Base-by-base conservation (phyloP, 2,113 vertebrate species). In the Empidonax alnorum region DNA sequence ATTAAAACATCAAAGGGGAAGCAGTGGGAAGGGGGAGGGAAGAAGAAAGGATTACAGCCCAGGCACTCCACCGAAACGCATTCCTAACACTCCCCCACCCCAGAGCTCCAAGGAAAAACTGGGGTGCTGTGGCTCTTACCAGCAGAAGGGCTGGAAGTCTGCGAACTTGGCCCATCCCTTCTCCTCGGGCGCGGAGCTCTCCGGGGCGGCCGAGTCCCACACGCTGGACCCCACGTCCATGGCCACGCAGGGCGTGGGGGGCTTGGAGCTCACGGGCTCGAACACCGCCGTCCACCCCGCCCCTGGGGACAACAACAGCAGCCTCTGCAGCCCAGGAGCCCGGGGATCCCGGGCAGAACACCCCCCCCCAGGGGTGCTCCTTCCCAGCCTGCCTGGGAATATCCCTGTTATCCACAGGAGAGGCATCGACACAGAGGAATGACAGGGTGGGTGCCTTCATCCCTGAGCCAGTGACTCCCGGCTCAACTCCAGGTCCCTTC, bases 91-190 rank as follows among this genome's bases (percentile, higher is more conserved):
- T 35, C 18, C 20, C 46, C 22, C 5, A 2, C 3, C 25, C 9
- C 11, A 0, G 21, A 42, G 28, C 3, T 5, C 35, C 3, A 5
- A 1, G 30, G 47, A 18, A 44, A 6, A 11, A 22, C 1, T 1
- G 35, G 19, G 5, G 10, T 41, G 6, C 33, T 0, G 0, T 3
- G 37, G 7, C 52, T 52, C 97, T 98, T 79, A 99, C 99, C 99
- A 98, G 90, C 98, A 98, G 96, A 99, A 99, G 25, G 99, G 98
- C 96, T 99, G 99, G 95, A 99, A 99, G 97, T 99, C 99, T 0
- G 99, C 98, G 85, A 99, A 99, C 90, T 98, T 98, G 77, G 99
- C 99, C 99, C 99, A 99, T 77, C 98, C 98, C 31, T 98, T 98
- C 72, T 98, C 98, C 85, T 99, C 98, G 0, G 96, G 83, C 21